Evolutionary conservation across 1,140 invertebrate genomes (phyloP), one percentile per base, ranked within the genome.

Genomic region (Orius insidiosus): DNA sequence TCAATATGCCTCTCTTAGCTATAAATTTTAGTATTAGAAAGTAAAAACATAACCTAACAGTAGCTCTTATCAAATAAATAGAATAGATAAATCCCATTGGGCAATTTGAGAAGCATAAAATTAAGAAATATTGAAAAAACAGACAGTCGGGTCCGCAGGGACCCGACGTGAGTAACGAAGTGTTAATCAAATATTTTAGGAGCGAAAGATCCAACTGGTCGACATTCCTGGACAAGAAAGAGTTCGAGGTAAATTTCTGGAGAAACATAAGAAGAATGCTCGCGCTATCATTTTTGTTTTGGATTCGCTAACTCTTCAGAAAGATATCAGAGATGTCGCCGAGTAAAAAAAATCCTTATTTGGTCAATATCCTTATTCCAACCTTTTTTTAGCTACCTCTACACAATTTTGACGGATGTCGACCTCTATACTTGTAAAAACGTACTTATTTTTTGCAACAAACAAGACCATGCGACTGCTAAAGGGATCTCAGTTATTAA

Each of bases 151-250:
- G n/a, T n/a, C n/a, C n/a, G n/a, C n/a, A n/a, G n/a, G n/a, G n/a
- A n/a, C n/a, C n/a, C n/a, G n/a, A n/a, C n/a, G n/a, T n/a, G n/a
- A n/a, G n/a, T n/a, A n/a, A n/a, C n/a, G n/a, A n/a, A n/a, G n/a
- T n/a, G n/a, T n/a, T n/a, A n/a, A n/a, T n/a, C n/a, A n/a, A n/a
- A 31, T 45, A 11, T 43, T 43, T 11, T 30, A 43, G 41, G 41
- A 30, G 71, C 71, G 61, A 56, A 59, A 61, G 39, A 54, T 86
- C 5, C 70, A 67, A 40, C 58, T 94, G 37, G 66, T 89, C 24
- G 89, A 93, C 61, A 67, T 94, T 48, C 88, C 89, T 48, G 90
- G 89, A 4, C 81, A 93, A 64, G 88, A 94, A 58, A 65, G 87
- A 52, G 61, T 93, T 10, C 69, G 88, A 31, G 71, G 71, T n/a